A percentile compares a stretch with the other conserved stretches of the same genome.
phyloP scores from a whole-genome alignment of 2,888 invertebrate species.

The Agrochola lota region DNA sequence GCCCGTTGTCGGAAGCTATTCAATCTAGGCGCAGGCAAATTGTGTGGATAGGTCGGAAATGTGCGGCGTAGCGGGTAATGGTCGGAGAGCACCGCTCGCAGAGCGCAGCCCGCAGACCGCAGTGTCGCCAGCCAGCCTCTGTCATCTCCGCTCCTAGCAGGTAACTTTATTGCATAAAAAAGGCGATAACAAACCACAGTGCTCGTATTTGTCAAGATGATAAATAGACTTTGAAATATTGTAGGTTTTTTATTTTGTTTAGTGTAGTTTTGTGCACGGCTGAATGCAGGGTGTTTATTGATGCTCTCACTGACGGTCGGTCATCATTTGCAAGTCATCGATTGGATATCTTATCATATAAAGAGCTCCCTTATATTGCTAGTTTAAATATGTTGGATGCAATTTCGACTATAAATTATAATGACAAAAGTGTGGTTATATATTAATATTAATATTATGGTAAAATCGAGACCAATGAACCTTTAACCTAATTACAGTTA shows the following conservation, averaged over 20 bases:
- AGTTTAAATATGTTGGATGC: not conserved
- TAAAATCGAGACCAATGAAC: slow-evolving; percentile 20
- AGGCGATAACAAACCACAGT: not conserved
- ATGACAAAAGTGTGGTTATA: not conserved
- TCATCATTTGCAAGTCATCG: not conserved
- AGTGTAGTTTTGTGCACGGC: no score
- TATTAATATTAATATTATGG: not conserved
- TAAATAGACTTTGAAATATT: not conserved
- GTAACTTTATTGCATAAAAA: slow-evolving; percentile 35
- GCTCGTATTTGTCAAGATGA: slow-evolving; percentile 15
- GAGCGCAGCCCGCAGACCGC: slow-evolving; percentile 25
- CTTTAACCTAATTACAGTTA: slow-evolving; percentile 29
- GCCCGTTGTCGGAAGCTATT: slow-evolving; percentile 67
- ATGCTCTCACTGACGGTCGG: not conserved
- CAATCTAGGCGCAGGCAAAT: slow-evolving; percentile 76
- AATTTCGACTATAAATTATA: slow-evolving; percentile 3
- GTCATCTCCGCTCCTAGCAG: slow-evolving; percentile 30
- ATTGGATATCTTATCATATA: not conserved
- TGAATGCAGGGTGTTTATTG: not conserved
- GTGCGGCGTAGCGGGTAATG: slow-evolving; percentile 71
- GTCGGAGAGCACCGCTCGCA: slow-evolving; percentile 31
- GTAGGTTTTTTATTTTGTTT: not conserved
- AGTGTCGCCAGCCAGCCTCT: not conserved
- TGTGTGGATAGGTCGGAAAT: slow-evolving; percentile 74
- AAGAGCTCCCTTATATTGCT: not conserved